Evolutionary conservation across 2,888 invertebrate species (phyloP).

Genomic region (Watsonalla binaria): DNA sequence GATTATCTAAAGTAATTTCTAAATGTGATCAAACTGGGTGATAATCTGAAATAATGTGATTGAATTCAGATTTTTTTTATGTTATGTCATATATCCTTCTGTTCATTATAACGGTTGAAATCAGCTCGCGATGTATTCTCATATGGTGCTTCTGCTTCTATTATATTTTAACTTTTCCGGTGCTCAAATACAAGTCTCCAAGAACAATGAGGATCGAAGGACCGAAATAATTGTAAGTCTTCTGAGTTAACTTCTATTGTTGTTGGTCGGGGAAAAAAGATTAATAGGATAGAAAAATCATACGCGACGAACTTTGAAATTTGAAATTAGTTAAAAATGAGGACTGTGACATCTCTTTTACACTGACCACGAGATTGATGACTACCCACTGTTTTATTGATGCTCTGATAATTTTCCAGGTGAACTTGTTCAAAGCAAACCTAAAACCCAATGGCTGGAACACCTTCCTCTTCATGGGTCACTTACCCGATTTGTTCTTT

Average conservation of each 20-base stretch:
- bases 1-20: not conserved
- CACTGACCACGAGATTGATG: not conserved
- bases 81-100: not conserved
- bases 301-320: no score
- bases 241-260: not conserved
- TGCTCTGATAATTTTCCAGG: slow-evolving; percentile 28
- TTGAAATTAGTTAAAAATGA: not conserved
- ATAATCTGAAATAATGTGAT: not conserved
- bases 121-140: not conserved
- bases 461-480: slow-evolving; percentile 46
- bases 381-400: no score
- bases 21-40: not conserved
- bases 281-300: no score
- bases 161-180: not conserved
- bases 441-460: slow-evolving; percentile 50
- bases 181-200: not conserved
- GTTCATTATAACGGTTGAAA: not conserved
- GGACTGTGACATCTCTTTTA: not conserved
- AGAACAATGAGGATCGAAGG: not conserved
- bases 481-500: slow-evolving; percentile 45
- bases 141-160: not conserved
- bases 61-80: not conserved
- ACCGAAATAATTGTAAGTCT: not conserved
- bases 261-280: no score
- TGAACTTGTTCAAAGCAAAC: slow-evolving; percentile 38